Base-by-base conservation (phyloP, 2,888 invertebrate species). In the Xanthorhoe spadicearia region DNA sequence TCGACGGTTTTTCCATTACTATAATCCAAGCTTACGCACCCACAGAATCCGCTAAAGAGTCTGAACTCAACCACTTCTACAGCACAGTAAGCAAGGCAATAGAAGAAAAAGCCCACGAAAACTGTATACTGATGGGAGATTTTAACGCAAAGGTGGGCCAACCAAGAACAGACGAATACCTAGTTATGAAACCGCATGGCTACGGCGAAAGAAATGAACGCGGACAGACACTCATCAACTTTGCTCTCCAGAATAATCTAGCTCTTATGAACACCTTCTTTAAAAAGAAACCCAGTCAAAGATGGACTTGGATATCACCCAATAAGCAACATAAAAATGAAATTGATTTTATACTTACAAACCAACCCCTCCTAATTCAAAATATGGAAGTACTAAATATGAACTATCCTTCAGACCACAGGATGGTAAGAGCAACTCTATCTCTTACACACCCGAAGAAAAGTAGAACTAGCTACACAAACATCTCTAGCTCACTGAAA, bases 11-110 rank as follows among this genome's bases (percentile, higher is more conserved):
- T 0, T n/a, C 10, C 10, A 28, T 66, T 17, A 38, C 63, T 1
- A 65, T 73, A 0, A 65, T 72, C 52, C 70, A 74, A 67, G 68
- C 60, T 0, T 76, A 76, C 17, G 72, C 72, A 8, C 74, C 73
- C 1, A 74, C 75, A 1, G 70, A 68, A 54, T 0, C 59, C 13
- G 70, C 73, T 58, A 64, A 13, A 0, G 67, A 74, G 4, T 50
- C 66, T 3, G 70, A 73, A 43, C 57, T 74, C 0, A 62, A 74
- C 0, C 2, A 28, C 1, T 76, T 76, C 18, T 74, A 76, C 15
- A 32, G 8, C 0, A 70, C 61, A 0, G 8, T 74, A 0, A 8
- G n/a, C n/a, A n/a, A n/a, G n/a, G n/a, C n/a, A n/a, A n/a, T n/a
- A n/a, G n/a, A n/a, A n/a, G n/a, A n/a, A n/a, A n/a, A n/a, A n/a